Evolutionary conservation across 1,140 invertebrate species (phyloP), one percentile per base, ranked within the genome.

Genomic region (Macrostomum lignano): DNA sequence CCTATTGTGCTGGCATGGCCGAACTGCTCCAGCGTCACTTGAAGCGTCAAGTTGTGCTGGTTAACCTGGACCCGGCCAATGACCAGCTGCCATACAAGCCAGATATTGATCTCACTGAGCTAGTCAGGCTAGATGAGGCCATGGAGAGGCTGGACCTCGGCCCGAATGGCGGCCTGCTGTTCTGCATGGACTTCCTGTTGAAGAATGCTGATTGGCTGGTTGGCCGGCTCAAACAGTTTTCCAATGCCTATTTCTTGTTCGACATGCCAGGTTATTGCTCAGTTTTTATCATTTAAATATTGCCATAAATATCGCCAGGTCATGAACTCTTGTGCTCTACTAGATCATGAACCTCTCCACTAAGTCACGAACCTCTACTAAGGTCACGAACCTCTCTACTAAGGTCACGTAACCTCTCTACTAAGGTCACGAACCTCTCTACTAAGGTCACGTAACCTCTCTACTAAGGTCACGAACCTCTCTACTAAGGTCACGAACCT

Each of bases 51-150:
- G 70, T 78, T 6, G 65, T 73, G 11, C 62, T 88, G 29, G 64
- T 94, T 7, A 96, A 96, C 62, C 65, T 77, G 56, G 86, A 94
- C 66, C 84, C 88, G 33, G 88, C 78, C 3, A 96, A 96, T 67
- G 82, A 88, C 44, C 65, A 65, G 44, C 66, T 84, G 50, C 65
- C 67, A 21, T 91, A 84, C 44, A 61, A 63, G 40, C 60, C 72
- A 36, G 63, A 65, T 42, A 43, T 93, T 30, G 72, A 93, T 58
- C 69, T 96, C 26, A 70, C 70, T 44, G 65, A 78, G 42, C 58
- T 96, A 25, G 70, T 96, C 35, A 72, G 69, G 20, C 66, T 93
- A 1, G 67, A 74, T 46, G 76, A 94, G 59, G 78, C 74, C 1
- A 96, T 96, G 88, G 58, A 68, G 24, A 62, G 66, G 38, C 55